Evolutionary conservation across 2,888 invertebrate genomes (phyloP).

Genomic region (Tubulanus polymorphus): DNA sequence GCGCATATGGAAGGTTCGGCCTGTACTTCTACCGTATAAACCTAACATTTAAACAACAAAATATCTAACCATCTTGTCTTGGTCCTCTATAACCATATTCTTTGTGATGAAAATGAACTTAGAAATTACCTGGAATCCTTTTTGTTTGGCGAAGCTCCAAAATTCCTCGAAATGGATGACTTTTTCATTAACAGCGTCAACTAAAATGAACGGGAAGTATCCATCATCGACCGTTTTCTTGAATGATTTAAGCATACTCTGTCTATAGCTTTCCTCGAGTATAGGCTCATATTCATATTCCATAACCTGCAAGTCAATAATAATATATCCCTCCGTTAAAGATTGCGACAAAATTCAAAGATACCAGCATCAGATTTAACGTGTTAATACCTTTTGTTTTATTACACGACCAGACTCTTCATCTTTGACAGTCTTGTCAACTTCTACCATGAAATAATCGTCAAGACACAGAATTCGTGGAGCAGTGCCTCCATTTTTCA

Average conservation of each 20-base stretch:
- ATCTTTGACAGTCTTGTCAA: conserved; percentile 57
- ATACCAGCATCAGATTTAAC: not conserved
- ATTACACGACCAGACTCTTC: conserved; percentile 70
- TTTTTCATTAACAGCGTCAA: conserved; percentile 85
- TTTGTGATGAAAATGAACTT: too few relatives aligned
- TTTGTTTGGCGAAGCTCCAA: conserved; percentile 76
- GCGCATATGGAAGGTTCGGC: conserved; percentile 73
- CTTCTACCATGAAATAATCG: conserved; percentile 87
- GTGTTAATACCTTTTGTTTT: conserved; percentile 58
- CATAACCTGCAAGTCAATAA: conserved; percentile 60
- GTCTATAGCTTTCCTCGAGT: conserved; percentile 77
- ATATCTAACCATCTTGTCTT: too few relatives aligned
- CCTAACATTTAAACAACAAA: too few relatives aligned
- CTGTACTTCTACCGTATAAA: conserved; percentile 85
- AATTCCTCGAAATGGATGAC: conserved; percentile 74
- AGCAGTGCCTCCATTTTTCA: conserved; percentile 81
- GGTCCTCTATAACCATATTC: too few relatives aligned
- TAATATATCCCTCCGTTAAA: too few relatives aligned
- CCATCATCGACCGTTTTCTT: conserved; percentile 86
- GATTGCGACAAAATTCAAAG: too few relatives aligned
- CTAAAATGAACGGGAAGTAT: conserved; percentile 86
- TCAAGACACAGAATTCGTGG: conserved; percentile 89
- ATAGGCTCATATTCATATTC: conserved; percentile 84
- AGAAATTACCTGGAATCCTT: conserved; percentile 74
- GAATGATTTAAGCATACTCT: conserved; percentile 80